phyloP scores from a whole-genome alignment of 2,888 invertebrate species.

The Priapulus caudatus region DNA sequence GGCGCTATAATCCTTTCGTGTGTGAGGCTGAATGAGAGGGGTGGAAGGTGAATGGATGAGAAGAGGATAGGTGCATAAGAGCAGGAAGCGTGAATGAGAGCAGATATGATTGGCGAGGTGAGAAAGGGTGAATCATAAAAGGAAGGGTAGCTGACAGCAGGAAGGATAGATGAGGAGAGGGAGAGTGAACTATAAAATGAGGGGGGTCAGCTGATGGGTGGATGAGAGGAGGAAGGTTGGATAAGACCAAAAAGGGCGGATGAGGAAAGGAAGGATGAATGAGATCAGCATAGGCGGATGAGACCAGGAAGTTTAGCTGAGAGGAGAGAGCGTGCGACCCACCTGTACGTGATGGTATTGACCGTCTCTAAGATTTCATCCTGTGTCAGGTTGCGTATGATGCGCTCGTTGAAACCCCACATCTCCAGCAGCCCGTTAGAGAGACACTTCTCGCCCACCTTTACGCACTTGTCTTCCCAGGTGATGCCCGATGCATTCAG shows the following conservation, averaged over 20 bases:
- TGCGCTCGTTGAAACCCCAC: constrained; percentile 26
- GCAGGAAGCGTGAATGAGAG: constrained; percentile 5
- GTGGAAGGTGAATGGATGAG: background rate
- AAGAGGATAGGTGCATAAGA: constrained; percentile 5
- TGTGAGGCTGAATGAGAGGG: constrained; percentile 9
- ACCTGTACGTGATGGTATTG: constrained; percentile 26
- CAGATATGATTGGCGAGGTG: constrained; percentile 6
- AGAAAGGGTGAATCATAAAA: constrained; percentile 7
- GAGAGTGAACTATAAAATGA: background rate
- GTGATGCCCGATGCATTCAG: constrained; percentile 17
- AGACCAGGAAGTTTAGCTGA: background rate
- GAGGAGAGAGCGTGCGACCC: constrained; percentile 6
- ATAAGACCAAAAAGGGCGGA: too few species aligned
- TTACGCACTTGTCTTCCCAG: constrained; percentile 22
- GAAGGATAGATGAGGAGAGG: constrained; percentile 8
- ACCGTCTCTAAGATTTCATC: constrained; percentile 22
- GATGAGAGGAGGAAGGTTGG: too few species aligned
- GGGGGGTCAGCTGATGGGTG: background rate
- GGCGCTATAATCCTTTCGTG: too few species aligned
- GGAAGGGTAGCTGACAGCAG: background rate
- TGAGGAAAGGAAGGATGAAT: too few species aligned
- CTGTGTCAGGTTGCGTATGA: constrained; percentile 23
- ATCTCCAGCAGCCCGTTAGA: constrained; percentile 23
- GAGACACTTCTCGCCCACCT: constrained; percentile 18
- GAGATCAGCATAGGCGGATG: too few species aligned